These are phyloP conservation scores for Mesochorus sp. DNA, from an alignment of 2,888 invertebrate genomes.

Conservation along the genomic window DNA sequence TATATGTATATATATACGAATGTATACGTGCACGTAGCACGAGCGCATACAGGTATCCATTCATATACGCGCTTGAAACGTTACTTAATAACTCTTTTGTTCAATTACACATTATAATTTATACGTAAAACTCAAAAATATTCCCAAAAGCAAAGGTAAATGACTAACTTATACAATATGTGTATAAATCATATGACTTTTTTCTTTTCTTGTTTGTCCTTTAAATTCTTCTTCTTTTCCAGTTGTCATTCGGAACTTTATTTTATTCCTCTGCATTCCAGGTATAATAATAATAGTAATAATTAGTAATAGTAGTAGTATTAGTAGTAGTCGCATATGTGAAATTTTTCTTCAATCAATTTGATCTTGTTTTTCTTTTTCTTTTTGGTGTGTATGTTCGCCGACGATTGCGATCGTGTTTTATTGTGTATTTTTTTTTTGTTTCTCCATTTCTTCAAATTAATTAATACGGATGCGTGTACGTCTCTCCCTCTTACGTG, in stretches of 20 bases:
- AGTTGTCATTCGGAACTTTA: constrained; percentile 40
- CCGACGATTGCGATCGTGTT: constrained; percentile 40
- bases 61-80: constrained; percentile 45
- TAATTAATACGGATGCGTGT: constrained; percentile 37
- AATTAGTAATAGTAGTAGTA: constrained; percentile 38
- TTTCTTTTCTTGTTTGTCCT: constrained; percentile 46
- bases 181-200: constrained; percentile 72
- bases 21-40: constrained; percentile 22
- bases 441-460: not conserved
- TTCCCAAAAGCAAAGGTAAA: constrained; percentile 77
- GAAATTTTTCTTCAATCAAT: constrained; percentile 49
- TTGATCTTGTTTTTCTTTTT: constrained; percentile 16
- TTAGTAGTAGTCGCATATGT: constrained; percentile 49
- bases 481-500: constrained; percentile 41
- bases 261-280: constrained; percentile 49
- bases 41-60: constrained; percentile 22
- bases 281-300: constrained; percentile 52
- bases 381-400: constrained; percentile 48
- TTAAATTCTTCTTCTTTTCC: constrained; percentile 28
- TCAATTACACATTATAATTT: constrained; percentile 79
- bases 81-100: constrained; percentile 75
- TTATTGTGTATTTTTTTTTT: constrained; percentile 5
- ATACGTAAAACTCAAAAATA: constrained; percentile 76
- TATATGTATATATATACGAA: constrained; percentile 49
- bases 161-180: constrained; percentile 74